Evolutionary conservation across 2,797 vertebrate species (phyloP).

Genomic region (Sebastes minor): DNA sequence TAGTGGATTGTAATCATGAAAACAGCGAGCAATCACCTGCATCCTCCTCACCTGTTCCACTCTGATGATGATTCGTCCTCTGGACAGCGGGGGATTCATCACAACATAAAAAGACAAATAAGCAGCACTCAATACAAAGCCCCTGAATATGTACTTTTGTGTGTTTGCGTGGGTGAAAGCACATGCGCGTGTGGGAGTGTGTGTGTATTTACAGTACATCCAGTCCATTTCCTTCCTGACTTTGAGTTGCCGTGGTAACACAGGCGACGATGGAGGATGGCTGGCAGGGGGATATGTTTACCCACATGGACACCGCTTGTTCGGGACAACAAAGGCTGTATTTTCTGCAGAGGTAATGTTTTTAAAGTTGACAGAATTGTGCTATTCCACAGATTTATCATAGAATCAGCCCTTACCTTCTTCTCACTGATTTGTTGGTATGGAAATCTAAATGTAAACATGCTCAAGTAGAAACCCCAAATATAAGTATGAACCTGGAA

Average conservation of each 20-base stretch:
- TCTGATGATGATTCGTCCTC: neutral
- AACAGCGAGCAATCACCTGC: slow-evolving; percentile 12
- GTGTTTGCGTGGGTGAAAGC: neutral
- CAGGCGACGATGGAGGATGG: slow-evolving; percentile 12
- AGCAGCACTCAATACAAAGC: neutral
- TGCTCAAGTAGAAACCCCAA: too few species aligned
- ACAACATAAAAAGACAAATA: neutral
- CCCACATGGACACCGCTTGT: neutral
- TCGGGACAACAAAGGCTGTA: neutral
- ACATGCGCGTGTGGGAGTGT: neutral
- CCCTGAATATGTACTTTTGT: neutral
- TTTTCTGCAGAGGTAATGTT: neutral
- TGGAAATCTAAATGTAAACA: neutral
- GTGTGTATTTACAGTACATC: slow-evolving; percentile 29
- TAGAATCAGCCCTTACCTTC: neutral
- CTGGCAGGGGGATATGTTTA: neutral
- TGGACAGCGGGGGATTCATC: neutral
- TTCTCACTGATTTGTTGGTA: neutral
- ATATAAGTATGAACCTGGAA: too few species aligned
- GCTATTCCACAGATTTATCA: neutral
- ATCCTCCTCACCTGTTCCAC: neutral
- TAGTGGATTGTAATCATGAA: neutral
- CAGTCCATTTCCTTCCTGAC: slow-evolving; percentile 58
- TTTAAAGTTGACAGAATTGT: neutral
- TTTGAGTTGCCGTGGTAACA: slow-evolving; percentile 75